Base-by-base conservation (phyloP, 2,888 invertebrate species). In the Carpatolechia fugitivella region DNA sequence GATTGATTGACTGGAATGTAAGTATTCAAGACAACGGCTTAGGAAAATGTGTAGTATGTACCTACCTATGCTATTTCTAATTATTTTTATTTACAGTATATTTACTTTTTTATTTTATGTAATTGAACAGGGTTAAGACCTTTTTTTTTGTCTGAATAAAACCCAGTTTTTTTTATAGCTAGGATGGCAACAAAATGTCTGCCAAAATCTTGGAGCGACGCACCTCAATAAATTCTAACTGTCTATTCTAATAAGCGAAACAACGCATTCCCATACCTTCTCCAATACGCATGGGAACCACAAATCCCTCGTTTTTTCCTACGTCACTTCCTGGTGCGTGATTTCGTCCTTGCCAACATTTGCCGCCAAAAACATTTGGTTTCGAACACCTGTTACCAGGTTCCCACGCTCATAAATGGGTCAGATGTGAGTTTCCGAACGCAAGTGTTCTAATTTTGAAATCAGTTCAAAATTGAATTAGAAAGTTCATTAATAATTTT, bases 281-380 rank as follows among this genome's bases (percentile, higher is more conserved):
- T 35, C 49, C 35, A 49, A 49, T 49, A 49, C 31, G 49, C 68
- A 70, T 68, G 70, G 72, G 75, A 77, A 74, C 44, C 29, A 44
- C 24, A 44, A 13, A 29, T 44, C 44, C 44, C 44, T 2, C 20
- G 74, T 75, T 74, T 74, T 69, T 55, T 48, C 50, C 66, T 61
- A 63, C 70, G 73, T 64, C 72, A 68, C 69, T 82, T 82, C 82
- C 82, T 81, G 80, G 73, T 70, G 75, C 69, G 81, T 80, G 82
- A 82, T 83, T 85, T 82, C 80, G 77, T 72, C 66, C 40, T 33
- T 29, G 71, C 61, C 68, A 73, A 76, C 75, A n/a, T n/a, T 35
- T 70, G 70, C 75, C 70, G 70, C 71, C 70, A 75, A 70, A 41
- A 76, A 78, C 80, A 81, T 78, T 80, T 79, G 78, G 76, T 69